Conservation (phyloP, 2,797 vertebrate genomes). For the Clarias fuscus region DNA sequence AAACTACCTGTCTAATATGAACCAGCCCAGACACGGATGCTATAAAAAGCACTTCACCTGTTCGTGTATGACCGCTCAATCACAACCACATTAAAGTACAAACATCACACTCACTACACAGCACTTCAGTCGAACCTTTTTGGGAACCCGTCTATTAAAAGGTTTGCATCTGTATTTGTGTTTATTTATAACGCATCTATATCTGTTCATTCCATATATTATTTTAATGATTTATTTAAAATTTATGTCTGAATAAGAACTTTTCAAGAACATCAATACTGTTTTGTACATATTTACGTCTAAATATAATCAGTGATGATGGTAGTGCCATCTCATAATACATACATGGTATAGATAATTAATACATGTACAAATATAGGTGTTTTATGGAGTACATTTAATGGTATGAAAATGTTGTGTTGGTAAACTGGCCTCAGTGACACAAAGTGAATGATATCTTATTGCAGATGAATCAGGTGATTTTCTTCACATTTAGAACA, state of each 20-base stretch:
- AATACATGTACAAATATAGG: background rate
- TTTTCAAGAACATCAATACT: background rate
- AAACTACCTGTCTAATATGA: background rate
- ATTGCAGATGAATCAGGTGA: background rate
- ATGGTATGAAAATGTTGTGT: background rate
- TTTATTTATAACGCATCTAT: background rate
- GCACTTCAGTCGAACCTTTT: background rate
- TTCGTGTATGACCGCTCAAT: background rate
- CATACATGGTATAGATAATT: background rate
- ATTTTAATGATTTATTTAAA: background rate
- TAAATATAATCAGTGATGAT: background rate
- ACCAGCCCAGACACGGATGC: background rate
- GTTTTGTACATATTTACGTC: background rate
- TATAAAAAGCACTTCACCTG: background rate
- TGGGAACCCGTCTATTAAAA: background rate
- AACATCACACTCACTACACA: background rate
- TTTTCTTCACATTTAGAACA: constrained; percentile 1
- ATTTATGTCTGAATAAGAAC: background rate
- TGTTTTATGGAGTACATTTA: background rate
- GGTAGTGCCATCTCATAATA: background rate
- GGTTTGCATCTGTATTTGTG: background rate
- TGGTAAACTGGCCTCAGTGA: background rate
- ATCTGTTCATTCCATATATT: background rate
- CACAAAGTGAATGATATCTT: background rate
- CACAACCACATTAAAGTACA: background rate